Base-by-base conservation (phyloP, 2,113 vertebrate genomes). In the Gobius niger region DNA sequence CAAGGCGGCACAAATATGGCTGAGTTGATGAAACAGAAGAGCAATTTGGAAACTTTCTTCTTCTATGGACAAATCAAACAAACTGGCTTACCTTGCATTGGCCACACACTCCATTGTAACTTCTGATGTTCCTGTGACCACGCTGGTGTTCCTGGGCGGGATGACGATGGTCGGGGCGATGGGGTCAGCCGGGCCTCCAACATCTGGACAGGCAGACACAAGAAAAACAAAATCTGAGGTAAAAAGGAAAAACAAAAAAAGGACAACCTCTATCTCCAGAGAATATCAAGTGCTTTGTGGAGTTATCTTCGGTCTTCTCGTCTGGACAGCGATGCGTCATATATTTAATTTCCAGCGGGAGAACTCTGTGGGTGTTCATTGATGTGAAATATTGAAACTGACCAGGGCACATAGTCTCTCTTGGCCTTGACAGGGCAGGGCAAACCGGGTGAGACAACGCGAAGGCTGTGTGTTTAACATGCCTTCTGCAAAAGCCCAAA, bases 21-120 rank as follows among this genome's bases (percentile, higher is more conserved):
- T 3, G 3, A 34, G 24, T 34, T 34, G 24, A 34, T 34, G 24
- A 34, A 34, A 34, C 24, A 34, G 24, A 34, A 3, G 24, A 34
- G 24, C 24, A 34, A 34, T 34, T 34, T 34, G 1, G 24, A 24
- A 24, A 3, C 24, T 34, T 1, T 34, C 24, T 34, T 1, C 24
- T 34, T 34, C 24, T 34, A 34, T 34, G 24, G 10, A 46, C 44
- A 0, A 46, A 7, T 46, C 44, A 46, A 46, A 7, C 10, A 6
- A 6, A 46, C 19, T 34, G 9, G 68, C 90, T 92, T 56, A 91
- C 98, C 98, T 96, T 87, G 98, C 97, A 0, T 99, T 99, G 86
- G 97, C 98, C 70, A 99, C 96, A 0, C 98, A 99, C 87, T 99
- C 96, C 95, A 99, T 91, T 9, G 94, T 98, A 83, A 97, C 96